A percentile compares a stretch with the other conserved stretches of the same genome.
These are phyloP conservation scores for Drosophila nigricruria DNA, from an alignment of 2,888 invertebrate species.

Conservation along the genomic window DNA sequence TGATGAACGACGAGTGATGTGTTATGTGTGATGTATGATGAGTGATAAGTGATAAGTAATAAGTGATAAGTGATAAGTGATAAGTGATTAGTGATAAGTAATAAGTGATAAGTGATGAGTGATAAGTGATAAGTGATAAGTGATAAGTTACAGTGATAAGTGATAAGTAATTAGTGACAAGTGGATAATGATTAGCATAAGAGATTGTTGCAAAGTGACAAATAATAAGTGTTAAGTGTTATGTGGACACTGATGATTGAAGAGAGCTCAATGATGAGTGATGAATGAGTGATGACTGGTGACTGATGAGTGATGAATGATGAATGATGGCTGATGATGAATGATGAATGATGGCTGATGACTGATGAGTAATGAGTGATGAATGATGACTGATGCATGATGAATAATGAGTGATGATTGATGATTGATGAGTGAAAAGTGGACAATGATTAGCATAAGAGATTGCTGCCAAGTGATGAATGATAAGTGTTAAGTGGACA, in stretches of 20 bases:
- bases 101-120: not conserved
- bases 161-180: not conserved
- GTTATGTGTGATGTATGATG: not conserved
- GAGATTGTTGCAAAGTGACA: not conserved
- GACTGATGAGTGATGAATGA: not conserved
- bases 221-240: not conserved
- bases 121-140: not conserved
- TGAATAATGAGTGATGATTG: not conserved
- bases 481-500: not conserved
- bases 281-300: not conserved
- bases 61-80: not conserved
- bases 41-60: not conserved
- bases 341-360: not conserved
- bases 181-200: not conserved
- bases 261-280: not conserved
- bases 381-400: not conserved
- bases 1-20: not conserved
- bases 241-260: not conserved
- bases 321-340: not conserved
- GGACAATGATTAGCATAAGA: too few relatives aligned
- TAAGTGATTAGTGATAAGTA: not conserved
- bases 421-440: not conserved
- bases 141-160: not conserved
- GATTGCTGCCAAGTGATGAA: too few relatives aligned
- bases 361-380: too few relatives aligned